These are phyloP conservation scores for Neofelis nebulosa DNA, from an alignment of 2,113 vertebrate species.

Conservation along the genomic window DNA sequence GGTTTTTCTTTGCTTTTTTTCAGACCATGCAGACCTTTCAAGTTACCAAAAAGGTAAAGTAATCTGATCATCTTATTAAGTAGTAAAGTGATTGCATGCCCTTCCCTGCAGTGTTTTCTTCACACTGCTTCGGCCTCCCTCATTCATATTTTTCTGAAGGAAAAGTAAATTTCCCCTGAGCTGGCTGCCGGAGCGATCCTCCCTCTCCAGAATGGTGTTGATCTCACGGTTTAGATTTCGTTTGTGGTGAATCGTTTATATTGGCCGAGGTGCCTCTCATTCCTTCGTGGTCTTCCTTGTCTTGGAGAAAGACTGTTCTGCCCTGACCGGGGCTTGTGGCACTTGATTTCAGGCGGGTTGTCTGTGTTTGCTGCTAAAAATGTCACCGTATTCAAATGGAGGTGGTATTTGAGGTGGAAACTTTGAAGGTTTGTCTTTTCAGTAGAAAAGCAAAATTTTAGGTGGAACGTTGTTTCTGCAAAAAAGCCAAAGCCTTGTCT, in stretches of 20 bases:
- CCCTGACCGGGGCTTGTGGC: not conserved
- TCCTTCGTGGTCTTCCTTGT: not conserved
- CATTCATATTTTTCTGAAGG: not conserved
- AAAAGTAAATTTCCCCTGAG: not conserved
- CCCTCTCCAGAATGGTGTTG: not conserved
- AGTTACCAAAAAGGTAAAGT: constrained; percentile 96
- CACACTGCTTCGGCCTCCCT: not conserved
- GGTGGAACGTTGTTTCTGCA: not conserved
- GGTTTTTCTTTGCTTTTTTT: constrained; percentile 79
- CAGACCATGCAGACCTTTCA: constrained; percentile 93
- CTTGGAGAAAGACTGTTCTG: not conserved
- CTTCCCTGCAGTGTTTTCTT: not conserved
- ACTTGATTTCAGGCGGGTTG: not conserved
- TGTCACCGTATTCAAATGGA: not conserved
- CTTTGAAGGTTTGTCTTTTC: not conserved
- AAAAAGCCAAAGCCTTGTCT: not conserved
- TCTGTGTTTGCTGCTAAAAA: not conserved
- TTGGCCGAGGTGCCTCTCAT: not conserved
- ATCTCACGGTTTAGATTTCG: not conserved
- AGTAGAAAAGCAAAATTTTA: not conserved
- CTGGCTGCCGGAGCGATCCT: not conserved
- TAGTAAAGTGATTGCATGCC: not conserved
- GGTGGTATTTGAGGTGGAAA: not conserved
- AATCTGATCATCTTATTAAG: not conserved
- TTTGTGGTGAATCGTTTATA: not conserved